A percentile compares a stretch with the other conserved stretches of the same genome.
Conservation (phyloP, 2,888 invertebrate genomes). For the Sphecodes monilicornis region DNA sequence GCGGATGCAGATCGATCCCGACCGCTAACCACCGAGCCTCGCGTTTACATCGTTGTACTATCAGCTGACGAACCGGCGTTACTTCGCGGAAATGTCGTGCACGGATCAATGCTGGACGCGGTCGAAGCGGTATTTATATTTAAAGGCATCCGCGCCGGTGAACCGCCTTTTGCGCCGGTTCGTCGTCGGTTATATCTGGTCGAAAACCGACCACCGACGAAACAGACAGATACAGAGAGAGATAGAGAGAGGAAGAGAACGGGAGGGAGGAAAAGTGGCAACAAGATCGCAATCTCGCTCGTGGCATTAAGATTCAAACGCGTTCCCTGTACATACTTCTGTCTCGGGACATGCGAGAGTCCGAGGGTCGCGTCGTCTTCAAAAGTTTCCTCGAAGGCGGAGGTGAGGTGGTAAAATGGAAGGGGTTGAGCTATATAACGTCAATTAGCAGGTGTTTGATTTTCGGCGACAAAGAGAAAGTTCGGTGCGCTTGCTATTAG, state of each 20-base stretch:
- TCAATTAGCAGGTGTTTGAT: slow-evolving; percentile 68
- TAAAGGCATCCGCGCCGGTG: slow-evolving; percentile 10
- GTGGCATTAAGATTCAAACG: slow-evolving; percentile 24
- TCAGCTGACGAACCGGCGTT: slow-evolving; percentile 8
- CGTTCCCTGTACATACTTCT: neutral
- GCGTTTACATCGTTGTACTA: slow-evolving; percentile 19
- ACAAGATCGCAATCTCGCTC: slow-evolving; percentile 12
- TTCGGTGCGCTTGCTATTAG: slow-evolving; percentile 53
- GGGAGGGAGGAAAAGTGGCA: slow-evolving; percentile 36
- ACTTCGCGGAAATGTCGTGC: neutral
- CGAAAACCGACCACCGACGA: neutral
- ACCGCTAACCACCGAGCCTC: slow-evolving; percentile 1
- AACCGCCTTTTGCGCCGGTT: slow-evolving; percentile 6
- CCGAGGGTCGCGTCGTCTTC: neutral
- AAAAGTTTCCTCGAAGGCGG: slow-evolving; percentile 24
- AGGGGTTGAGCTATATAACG: neutral
- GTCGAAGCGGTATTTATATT: slow-evolving; percentile 5
- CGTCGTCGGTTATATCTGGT: neutral
- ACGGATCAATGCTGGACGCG: slow-evolving; percentile 25
- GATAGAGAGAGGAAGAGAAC: too few species aligned
- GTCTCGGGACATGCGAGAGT: neutral
- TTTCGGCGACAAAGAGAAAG: slow-evolving; percentile 69
- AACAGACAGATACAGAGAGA: neutral
- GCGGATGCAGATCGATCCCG: slow-evolving; percentile 55
- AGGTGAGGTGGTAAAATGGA: neutral